Evolutionary conservation across 2,113 vertebrate species (phyloP).

Genomic region (Eidolon helvum): DNA sequence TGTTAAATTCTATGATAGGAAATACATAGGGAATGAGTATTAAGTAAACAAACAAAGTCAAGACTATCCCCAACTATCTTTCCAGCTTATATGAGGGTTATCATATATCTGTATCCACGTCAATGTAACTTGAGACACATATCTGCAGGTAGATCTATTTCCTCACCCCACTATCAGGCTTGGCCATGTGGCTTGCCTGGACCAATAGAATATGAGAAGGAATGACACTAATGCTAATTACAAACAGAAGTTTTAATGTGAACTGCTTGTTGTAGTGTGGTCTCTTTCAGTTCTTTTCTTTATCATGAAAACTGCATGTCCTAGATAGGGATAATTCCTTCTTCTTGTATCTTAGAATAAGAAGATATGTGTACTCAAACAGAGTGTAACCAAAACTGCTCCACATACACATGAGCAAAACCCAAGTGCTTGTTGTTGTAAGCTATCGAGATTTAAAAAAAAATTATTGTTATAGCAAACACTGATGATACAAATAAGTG

Average conservation of each 20-base stretch:
- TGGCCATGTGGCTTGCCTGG: neutral
- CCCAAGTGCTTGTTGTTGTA: neutral
- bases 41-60: neutral
- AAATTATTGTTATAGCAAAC: neutral
- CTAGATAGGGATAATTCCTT: neutral
- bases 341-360: neutral
- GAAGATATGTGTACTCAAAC: neutral
- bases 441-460: neutral
- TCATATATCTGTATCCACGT: neutral
- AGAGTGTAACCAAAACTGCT: neutral
- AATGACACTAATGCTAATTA: neutral
- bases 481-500: neutral
- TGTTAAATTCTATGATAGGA: neutral
- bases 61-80: neutral
- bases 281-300: neutral
- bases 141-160: neutral
- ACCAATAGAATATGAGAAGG: neutral
- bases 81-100: neutral
- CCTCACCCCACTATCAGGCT: neutral
- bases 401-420: neutral
- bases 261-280: neutral
- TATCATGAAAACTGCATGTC: neutral
- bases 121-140: neutral
- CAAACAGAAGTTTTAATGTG: neutral
- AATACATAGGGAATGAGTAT: neutral